phyloP scores from a whole-genome alignment of 2,888 invertebrate species.

The Drosophila nigricruria region DNA sequence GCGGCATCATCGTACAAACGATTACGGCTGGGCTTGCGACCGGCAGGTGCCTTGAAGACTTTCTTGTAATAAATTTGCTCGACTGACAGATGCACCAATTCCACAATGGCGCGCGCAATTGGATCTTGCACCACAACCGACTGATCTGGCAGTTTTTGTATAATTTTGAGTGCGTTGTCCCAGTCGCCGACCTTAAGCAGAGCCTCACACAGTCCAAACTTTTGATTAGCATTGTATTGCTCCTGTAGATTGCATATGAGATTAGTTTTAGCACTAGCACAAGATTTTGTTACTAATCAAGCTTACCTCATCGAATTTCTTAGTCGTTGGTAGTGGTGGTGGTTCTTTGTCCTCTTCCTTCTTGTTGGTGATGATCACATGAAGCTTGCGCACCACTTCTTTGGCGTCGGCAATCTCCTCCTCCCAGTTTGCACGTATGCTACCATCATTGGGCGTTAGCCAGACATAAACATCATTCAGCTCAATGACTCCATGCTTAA shows the following conservation, averaged over 20 bases:
- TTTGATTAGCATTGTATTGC: constrained; percentile 90
- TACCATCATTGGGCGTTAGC: constrained; percentile 94
- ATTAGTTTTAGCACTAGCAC: background rate
- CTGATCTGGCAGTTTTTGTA: constrained; percentile 93
- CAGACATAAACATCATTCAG: constrained; percentile 96
- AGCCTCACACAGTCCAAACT: constrained; percentile 96
- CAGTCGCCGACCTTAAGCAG: constrained; percentile 95
- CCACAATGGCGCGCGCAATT: constrained; percentile 91
- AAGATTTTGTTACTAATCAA: background rate
- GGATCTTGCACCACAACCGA: constrained; percentile 92
- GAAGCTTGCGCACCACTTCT: constrained; percentile 94
- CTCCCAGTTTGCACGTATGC: constrained; percentile 92
- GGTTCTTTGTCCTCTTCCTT: constrained; percentile 88
- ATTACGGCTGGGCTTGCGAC: constrained; percentile 86
- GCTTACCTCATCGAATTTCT: constrained; percentile 89
- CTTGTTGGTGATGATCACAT: constrained; percentile 92
- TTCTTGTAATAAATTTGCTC: constrained; percentile 94
- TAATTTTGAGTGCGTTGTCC: constrained; percentile 92
- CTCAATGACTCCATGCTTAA: constrained; percentile 94
- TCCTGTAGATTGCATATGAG: constrained; percentile 56
- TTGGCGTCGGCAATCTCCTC: constrained; percentile 93
- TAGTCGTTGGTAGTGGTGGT: constrained; percentile 89
- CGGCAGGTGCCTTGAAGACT: constrained; percentile 88
- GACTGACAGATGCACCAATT: constrained; percentile 92
- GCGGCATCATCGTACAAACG: constrained; percentile 86